A percentile compares a stretch with the other conserved stretches of the same genome.
Conservation (phyloP, 2,113 vertebrate species). For the Artemisiospiza belli region DNA sequence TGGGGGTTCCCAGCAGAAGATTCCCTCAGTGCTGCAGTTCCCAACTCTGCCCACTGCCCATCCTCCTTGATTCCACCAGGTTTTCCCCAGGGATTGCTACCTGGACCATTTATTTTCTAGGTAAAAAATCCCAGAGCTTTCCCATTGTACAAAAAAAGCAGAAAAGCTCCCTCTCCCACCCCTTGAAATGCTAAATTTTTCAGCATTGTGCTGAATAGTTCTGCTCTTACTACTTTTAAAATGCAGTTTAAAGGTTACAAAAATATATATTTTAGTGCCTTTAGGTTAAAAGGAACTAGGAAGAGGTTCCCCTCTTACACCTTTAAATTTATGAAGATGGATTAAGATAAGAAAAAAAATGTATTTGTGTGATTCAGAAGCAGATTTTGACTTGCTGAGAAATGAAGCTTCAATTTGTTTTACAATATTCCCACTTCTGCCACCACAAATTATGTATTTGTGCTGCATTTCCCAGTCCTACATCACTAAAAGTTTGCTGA, state of each 20-base stretch:
- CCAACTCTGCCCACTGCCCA: neutral
- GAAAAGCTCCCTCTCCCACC: fast-evolving
- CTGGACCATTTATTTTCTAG: neutral
- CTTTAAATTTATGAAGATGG: neutral
- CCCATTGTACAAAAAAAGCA: neutral
- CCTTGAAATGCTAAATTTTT: neutral
- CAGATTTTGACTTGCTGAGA: neutral
- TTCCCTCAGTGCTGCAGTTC: neutral
- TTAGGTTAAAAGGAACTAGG: neutral
- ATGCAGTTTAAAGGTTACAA: neutral
- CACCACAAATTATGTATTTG: neutral
- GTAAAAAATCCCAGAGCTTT: neutral
- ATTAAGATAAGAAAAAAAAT: neutral
- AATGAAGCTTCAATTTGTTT: neutral
- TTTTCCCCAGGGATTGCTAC: neutral
- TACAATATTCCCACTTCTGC: neutral
- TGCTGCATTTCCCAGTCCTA: neutral
- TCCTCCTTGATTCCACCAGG: neutral
- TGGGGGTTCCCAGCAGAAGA: constrained; percentile 5
- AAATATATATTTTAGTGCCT: neutral
- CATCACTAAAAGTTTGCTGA: neutral
- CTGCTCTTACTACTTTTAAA: neutral
- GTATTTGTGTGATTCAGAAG: neutral
- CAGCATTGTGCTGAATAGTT: neutral
- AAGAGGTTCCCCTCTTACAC: neutral